phyloP scores from a whole-genome alignment of 2,888 invertebrate species.

The Prostheceraeus crozeri region DNA sequence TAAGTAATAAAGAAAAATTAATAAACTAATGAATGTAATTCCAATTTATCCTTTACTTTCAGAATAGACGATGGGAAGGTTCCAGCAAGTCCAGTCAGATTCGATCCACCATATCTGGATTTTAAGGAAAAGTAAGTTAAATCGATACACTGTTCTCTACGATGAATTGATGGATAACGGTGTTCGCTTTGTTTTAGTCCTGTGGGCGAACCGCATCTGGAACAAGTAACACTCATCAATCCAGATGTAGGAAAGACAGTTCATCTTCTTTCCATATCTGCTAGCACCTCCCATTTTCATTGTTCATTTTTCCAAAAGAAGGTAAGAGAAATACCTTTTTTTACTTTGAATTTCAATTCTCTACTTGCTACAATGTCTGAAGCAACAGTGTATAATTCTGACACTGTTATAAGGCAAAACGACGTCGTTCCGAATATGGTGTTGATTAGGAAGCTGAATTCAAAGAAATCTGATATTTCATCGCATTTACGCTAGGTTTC shows the following conservation, averaged over 20 bases:
- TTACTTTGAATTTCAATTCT: neutral
- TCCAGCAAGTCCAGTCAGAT: slow-evolving; percentile 55
- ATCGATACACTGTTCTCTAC: no score
- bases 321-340: slow-evolving; percentile 61
- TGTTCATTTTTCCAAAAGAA: slow-evolving; percentile 92
- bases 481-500: no score
- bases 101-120: slow-evolving; percentile 66
- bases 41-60: slow-evolving; percentile 38
- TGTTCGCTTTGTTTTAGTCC: slow-evolving; percentile 61
- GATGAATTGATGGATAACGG: neutral
- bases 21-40: slow-evolving; percentile 15
- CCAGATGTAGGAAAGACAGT: slow-evolving; percentile 75
- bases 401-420: no score
- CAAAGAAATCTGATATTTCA: no score
- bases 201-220: slow-evolving; percentile 76
- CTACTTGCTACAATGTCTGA: neutral
- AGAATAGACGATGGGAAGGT: slow-evolving; percentile 48
- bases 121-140: slow-evolving; percentile 67
- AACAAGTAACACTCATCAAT: slow-evolving; percentile 78
- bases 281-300: slow-evolving; percentile 86
- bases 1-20: no score
- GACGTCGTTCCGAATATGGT: no score
- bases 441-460: no score
- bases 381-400: no score
- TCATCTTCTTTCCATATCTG: slow-evolving; percentile 84